A percentile compares a stretch with the other conserved stretches of the same genome.
These are phyloP conservation scores for Pammene fasciana DNA, from an alignment of 2,888 invertebrate genomes.

Conservation along the genomic window DNA sequence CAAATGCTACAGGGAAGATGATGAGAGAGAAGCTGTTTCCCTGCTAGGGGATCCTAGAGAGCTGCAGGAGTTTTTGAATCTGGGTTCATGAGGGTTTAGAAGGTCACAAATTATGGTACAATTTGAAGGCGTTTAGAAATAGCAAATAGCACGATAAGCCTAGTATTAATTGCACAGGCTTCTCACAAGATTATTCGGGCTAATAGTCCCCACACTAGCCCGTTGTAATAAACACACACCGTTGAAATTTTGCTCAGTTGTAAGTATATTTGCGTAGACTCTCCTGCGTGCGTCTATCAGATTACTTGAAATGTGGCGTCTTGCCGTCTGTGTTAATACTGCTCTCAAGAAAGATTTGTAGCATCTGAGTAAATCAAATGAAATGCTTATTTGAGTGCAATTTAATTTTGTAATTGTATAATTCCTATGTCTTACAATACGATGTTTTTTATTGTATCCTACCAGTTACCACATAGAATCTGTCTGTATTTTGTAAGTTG, in stretches of 20 bases:
- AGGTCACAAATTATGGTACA: background rate
- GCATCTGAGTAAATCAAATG: background rate
- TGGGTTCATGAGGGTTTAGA: conserved; percentile 45
- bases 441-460: too few species aligned
- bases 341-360: background rate
- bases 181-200: too few species aligned
- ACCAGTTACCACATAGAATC: background rate
- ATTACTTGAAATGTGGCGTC: too few species aligned
- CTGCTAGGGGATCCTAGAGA: conserved; percentile 63
- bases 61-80: conserved; percentile 56
- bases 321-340: background rate
- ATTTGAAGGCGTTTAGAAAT: background rate
- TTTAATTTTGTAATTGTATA: too few species aligned
- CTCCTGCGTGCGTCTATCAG: too few species aligned
- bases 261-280: too few species aligned
- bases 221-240: too few species aligned
- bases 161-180: background rate
- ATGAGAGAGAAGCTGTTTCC: conserved; percentile 68
- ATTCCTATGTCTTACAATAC: too few species aligned
- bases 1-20: conserved; percentile 58
- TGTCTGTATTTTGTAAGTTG: background rate
- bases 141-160: background rate
- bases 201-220: too few species aligned
- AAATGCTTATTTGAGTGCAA: background rate
- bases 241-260: too few species aligned